These are phyloP conservation scores for Dicaeum eximium DNA, from an alignment of 2,113 vertebrate genomes.

Conservation along the genomic window DNA sequence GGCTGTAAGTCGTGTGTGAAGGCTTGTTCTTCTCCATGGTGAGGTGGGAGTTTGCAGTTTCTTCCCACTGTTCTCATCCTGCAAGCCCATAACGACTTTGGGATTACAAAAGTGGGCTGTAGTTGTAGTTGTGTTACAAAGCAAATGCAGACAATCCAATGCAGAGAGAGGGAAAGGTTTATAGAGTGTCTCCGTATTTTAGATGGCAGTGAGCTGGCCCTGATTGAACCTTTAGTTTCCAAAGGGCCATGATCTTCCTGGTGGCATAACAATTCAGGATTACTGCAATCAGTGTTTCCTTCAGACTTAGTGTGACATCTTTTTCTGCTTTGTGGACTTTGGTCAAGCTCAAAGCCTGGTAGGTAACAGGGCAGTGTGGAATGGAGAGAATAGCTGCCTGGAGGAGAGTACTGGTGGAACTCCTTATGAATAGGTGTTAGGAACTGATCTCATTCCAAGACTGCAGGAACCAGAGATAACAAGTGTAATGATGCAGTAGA, in stretches of 20 bases:
- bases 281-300: not conserved
- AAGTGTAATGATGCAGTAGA: not conserved
- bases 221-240: not conserved
- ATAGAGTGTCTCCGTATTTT: fast-evolving
- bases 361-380: not conserved
- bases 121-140: not conserved
- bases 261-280: not conserved
- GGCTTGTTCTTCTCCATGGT: fast-evolving
- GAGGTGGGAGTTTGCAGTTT: not conserved
- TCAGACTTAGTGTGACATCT: not conserved
- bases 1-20: no score
- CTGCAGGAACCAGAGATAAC: not conserved
- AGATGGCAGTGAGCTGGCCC: not conserved
- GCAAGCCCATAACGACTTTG: fast-evolving
- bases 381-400: not conserved
- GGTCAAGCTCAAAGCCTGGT: not conserved
- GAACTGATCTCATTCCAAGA: not conserved
- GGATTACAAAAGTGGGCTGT: not conserved
- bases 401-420: not conserved
- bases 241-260: fast-evolving
- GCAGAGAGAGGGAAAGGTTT: not conserved
- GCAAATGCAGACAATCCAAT: not conserved
- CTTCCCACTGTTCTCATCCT: not conserved
- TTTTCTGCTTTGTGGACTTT: not conserved
- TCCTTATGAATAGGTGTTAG: not conserved